Conservation (phyloP, 2,113 vertebrate genomes). For the Protobothrops flavoviridis region DNA sequence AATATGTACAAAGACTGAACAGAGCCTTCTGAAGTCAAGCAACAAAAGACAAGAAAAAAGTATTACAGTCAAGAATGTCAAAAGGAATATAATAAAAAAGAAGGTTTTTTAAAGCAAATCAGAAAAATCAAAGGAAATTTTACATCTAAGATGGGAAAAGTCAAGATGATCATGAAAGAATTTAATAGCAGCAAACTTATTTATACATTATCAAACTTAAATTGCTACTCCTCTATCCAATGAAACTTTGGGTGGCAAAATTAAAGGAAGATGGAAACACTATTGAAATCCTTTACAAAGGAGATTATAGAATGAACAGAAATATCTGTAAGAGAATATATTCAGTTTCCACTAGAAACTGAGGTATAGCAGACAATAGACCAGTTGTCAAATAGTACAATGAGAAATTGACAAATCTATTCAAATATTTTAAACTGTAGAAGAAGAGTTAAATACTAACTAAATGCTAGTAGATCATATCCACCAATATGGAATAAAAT, state of each 20-base stretch:
- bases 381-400: neutral
- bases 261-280: neutral
- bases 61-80: neutral
- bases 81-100: neutral
- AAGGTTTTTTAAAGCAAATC: neutral
- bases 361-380: neutral
- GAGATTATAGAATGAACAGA: neutral
- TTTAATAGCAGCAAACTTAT: neutral
- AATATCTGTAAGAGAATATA: neutral
- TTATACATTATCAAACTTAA: neutral
- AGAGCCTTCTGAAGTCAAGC: neutral
- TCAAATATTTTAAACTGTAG: neutral
- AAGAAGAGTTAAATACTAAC: neutral
- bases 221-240: neutral
- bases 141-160: neutral
- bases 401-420: neutral
- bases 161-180: neutral
- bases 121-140: neutral
- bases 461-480: neutral
- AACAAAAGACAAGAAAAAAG: neutral
- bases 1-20: neutral
- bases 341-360: neutral
- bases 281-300: neutral
- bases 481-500: neutral
- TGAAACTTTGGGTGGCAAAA: neutral